A percentile compares a stretch with the other conserved stretches of the same genome.
Conservation (phyloP, 2,797 vertebrate species). For the Squalus acanthias region DNA sequence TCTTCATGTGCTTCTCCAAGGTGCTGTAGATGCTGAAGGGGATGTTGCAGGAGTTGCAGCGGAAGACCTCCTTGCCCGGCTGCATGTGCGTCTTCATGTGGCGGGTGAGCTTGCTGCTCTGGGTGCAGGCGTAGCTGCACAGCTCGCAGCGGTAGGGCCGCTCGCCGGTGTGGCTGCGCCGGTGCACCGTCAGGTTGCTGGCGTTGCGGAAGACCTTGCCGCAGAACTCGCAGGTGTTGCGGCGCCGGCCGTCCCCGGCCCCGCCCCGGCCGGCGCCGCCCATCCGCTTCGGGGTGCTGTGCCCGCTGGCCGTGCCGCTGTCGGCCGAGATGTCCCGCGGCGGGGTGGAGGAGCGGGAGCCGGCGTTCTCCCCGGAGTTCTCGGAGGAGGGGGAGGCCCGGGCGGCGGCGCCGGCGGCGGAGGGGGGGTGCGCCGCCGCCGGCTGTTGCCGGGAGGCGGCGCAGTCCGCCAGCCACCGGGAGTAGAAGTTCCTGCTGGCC, state of each 20-base stretch:
- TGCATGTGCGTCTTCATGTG: constrained; percentile 47
- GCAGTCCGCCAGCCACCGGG: constrained; percentile 54
- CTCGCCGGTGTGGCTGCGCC: constrained; percentile 76
- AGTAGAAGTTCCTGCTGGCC: constrained; percentile 63
- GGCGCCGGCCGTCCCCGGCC: constrained; percentile 43
- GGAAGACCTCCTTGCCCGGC: constrained; percentile 38
- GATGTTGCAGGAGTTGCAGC: constrained; percentile 59
- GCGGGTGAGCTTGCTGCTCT: constrained; percentile 68
- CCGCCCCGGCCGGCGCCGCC: constrained; percentile 46
- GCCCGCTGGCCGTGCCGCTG: constrained; percentile 72
- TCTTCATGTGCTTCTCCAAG: constrained; percentile 72
- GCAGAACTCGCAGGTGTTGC: constrained; percentile 65
- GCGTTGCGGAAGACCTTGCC: constrained; percentile 70
- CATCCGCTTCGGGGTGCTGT: constrained; percentile 66
- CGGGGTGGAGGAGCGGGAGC: constrained; percentile 64
- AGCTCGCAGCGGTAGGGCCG: constrained; percentile 74
- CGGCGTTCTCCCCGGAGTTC: constrained; percentile 42
- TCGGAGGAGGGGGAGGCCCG: constrained; percentile 54
- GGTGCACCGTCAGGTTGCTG: constrained; percentile 65
- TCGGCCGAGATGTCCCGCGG: constrained; percentile 68
- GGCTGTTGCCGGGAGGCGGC: constrained; percentile 56
- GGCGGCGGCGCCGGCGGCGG: constrained; percentile 47
- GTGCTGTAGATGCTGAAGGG: constrained; percentile 71
- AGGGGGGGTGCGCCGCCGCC: too few relatives aligned
- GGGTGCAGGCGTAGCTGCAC: constrained; percentile 76